Evolutionary conservation across 2,113 vertebrate species (phyloP), one percentile per base, ranked within the genome.

Genomic region (Nannobrachium achirus): DNA sequence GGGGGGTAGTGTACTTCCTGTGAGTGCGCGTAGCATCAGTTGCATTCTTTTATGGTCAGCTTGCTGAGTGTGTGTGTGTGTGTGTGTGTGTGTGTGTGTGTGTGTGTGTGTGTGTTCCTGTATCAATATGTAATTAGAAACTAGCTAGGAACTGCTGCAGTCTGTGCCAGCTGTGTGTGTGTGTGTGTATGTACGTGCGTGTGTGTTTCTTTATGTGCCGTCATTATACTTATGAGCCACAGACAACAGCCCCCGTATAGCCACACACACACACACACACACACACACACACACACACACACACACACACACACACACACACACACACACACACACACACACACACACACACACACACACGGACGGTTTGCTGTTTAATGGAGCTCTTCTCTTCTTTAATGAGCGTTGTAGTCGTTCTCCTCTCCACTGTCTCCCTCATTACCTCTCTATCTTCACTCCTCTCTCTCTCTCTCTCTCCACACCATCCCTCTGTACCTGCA

Each of bases 121-220:
- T 61, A 61, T 46, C 58, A 61, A 33, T 61, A 61, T 61, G 58
- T 61, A 61, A 61, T 61, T 61, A 46, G 41, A 7, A 42, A 61
- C 5, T 33, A 33, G 25, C 3, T 59, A 11, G 44, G 58, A 61
- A 61, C 46, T 45, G 19, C 58, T 61, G 58, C 58, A 46, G 58
- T 46, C 8, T 13, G 42, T 3, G n/a, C 40, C 52, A 56, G 50
- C 8, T 56, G 64, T 46, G 52, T 20, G 52, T 48, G 53, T 46
- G 41, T 16, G 64, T 46, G 42, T 67, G 63, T 53, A 38, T 33
- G 62, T 20, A 6, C 25, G 60, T 33, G 59, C 50, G 25, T 50
- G 61, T 62, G 60, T 62, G 14, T 25, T 8, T 9, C 13, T 38
- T 56, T 38, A 25, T 25, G 55, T 15, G 3, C 25, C 55, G 7